Conservation (phyloP, 2,113 vertebrate genomes). For the Ochotona curzoniae region DNA sequence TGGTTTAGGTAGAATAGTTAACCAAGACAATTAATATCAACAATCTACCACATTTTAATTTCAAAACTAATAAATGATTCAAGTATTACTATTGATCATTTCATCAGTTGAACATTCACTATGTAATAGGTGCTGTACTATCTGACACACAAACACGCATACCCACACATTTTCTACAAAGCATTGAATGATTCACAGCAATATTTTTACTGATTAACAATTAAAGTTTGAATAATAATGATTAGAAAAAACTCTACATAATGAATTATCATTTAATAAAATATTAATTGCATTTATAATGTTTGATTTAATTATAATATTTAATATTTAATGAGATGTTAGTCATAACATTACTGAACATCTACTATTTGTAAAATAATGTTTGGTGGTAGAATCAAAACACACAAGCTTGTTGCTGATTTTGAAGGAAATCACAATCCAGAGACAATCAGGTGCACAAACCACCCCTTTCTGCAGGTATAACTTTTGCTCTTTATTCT, state of each 20-base stretch:
- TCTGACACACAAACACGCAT: not conserved
- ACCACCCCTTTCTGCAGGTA: not conserved
- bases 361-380: not conserved
- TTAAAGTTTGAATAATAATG: constrained; percentile 3
- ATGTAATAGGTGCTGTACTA: not conserved
- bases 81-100: constrained; percentile 15
- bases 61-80: not conserved
- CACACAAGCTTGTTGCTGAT: not conserved
- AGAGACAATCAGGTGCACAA: constrained; percentile 7
- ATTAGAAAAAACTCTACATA: not conserved
- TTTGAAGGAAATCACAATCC: not conserved
- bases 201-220: not conserved
- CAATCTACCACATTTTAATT: not conserved
- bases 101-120: not conserved
- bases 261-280: constrained; percentile 21
- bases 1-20: not conserved
- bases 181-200: not conserved
- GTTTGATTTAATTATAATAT: too few species aligned
- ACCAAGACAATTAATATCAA: not conserved
- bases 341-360: not conserved
- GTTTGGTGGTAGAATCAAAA: constrained; percentile 33
- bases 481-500: not conserved
- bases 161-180: not conserved
- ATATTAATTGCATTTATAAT: not conserved
- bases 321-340: too few species aligned